Evolutionary conservation across 2,888 invertebrate genomes (phyloP).

Genomic region (Drosophila pegasa): DNA sequence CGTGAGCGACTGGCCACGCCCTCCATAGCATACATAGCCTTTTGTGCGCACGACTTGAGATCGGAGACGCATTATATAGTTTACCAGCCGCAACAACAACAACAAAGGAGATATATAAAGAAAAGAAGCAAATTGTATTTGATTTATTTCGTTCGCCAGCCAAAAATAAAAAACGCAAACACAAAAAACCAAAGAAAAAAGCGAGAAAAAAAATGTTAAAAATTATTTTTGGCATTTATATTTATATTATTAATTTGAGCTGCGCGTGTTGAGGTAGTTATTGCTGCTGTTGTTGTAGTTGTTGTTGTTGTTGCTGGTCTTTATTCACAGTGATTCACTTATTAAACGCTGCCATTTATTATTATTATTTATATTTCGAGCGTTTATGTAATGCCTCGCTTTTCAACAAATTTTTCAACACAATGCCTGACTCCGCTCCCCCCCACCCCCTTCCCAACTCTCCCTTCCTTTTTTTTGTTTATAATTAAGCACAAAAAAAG

Average conservation of each 20-base stretch:
- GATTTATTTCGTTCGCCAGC: slow-evolving; percentile 73
- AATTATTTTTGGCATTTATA: slow-evolving; percentile 50
- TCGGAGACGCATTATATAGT: slow-evolving; percentile 45
- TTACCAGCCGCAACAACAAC: neutral
- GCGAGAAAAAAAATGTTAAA: slow-evolving; percentile 17
- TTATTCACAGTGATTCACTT: slow-evolving; percentile 68
- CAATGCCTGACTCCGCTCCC: slow-evolving; percentile 10
- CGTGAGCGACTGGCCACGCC: slow-evolving; percentile 54
- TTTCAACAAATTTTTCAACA: slow-evolving; percentile 58
- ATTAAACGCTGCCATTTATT: slow-evolving; percentile 48
- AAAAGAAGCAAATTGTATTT: slow-evolving; percentile 46
- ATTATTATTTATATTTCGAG: slow-evolving; percentile 74
- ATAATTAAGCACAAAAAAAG: slow-evolving; percentile 74
- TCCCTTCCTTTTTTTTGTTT: slow-evolving; percentile 49
- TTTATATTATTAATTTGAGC: slow-evolving; percentile 76
- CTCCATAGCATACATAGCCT: slow-evolving; percentile 25
- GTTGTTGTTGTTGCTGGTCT: slow-evolving; percentile 32
- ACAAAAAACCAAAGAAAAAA: slow-evolving; percentile 6
- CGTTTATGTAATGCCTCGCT: slow-evolving; percentile 75
- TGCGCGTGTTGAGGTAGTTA: slow-evolving; percentile 65
- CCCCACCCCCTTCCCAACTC: too few species aligned
- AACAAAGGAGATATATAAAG: slow-evolving; percentile 1
- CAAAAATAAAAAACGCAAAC: slow-evolving; percentile 73
- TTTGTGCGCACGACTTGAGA: slow-evolving; percentile 42
- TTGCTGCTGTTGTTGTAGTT: slow-evolving; percentile 41